A percentile compares a stretch with the other conserved stretches of the same genome.
phyloP scores from a whole-genome alignment of 2,888 invertebrate species.

The Tetranychus piercei region DNA sequence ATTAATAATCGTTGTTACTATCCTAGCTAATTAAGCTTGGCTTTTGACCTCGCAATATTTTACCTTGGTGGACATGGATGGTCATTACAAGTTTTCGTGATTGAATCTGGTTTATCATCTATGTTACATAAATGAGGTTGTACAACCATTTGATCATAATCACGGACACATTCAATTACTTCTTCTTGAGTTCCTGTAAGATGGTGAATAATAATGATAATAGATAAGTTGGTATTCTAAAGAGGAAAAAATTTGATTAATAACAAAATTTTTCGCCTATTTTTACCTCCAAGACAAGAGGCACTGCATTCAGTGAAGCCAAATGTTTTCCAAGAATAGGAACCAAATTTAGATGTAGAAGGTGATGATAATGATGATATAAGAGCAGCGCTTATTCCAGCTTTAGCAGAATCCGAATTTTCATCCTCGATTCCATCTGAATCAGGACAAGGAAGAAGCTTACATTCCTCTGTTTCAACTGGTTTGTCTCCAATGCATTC shows the following conservation, averaged over 20 bases:
- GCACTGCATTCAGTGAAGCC: constrained; percentile 85
- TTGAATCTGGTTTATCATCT: constrained; percentile 66
- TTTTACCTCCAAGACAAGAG: constrained; percentile 59
- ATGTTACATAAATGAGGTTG: constrained; percentile 70
- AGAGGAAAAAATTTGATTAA: not conserved
- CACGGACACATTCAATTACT: constrained; percentile 68
- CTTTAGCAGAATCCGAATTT: not conserved
- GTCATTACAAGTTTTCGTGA: constrained; percentile 77
- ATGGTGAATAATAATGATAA: constrained; percentile 14
- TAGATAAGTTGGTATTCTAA: not conserved
- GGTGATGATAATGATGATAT: not conserved
- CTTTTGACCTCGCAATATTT: constrained; percentile 13
- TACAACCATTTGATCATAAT: constrained; percentile 65
- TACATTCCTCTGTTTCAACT: constrained; percentile 9
- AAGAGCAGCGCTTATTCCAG: not conserved
- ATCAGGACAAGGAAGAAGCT: not conserved
- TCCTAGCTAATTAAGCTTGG: not conserved
- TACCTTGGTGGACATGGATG: constrained; percentile 76
- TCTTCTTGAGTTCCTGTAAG: constrained; percentile 49
- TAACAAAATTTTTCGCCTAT: not conserved
- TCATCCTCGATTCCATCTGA: not conserved
- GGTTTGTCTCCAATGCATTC: constrained; percentile 51
- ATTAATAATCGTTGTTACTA: not conserved
- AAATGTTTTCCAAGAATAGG: constrained; percentile 70
- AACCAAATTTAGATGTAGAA: not conserved